Evolutionary conservation across 2,888 invertebrate species (phyloP).

Genomic region (Anaspis maculata): DNA sequence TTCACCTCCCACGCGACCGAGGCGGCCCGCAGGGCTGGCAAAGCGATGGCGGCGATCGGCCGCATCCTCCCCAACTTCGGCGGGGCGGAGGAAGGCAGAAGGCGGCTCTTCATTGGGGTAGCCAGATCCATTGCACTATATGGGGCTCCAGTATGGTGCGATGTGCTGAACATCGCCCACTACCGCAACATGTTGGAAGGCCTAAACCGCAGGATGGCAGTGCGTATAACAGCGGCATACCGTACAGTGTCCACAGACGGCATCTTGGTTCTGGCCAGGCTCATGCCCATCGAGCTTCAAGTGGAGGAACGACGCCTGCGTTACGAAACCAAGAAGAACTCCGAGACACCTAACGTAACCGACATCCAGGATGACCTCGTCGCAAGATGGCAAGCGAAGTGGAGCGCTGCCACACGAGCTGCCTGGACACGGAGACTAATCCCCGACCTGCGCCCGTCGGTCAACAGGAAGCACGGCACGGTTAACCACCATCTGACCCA

Average conservation of each 20-base stretch:
- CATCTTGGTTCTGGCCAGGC: neutral
- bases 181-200: neutral
- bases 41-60: neutral
- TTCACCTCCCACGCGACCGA: neutral
- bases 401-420: too few species aligned
- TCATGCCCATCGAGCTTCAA: neutral
- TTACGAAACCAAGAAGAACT: too few species aligned
- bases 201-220: neutral
- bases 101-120: neutral
- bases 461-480: too few species aligned
- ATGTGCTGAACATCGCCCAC: neutral
- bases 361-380: too few species aligned
- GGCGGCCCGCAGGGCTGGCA: neutral
- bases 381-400: too few species aligned
- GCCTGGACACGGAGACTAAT: too few species aligned
- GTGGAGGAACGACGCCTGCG: too few species aligned
- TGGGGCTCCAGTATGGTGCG: neutral
- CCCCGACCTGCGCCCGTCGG: too few species aligned
- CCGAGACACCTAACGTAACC: too few species aligned
- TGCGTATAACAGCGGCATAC: neutral
- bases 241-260: constrained; percentile 1
- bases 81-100: neutral
- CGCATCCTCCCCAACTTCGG: constrained; percentile 1
- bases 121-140: neutral
- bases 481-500: too few species aligned